A percentile compares a stretch with the other conserved stretches of the same genome.
Conservation (phyloP, 2,113 vertebrate genomes). For the Syngnathus typhle region DNA sequence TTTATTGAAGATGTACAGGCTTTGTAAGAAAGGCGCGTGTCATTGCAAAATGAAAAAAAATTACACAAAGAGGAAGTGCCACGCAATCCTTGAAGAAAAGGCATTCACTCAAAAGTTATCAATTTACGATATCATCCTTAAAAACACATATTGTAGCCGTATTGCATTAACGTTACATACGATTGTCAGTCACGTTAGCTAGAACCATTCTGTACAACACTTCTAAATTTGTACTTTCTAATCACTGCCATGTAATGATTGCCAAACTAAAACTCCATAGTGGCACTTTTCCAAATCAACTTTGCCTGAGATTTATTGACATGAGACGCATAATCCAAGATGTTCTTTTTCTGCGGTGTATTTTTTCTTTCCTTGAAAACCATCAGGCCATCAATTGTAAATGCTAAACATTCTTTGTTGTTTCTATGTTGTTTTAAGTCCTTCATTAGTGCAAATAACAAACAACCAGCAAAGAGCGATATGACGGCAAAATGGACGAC, state of each 20-base stretch:
- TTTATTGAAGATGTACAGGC: conserved; percentile 61
- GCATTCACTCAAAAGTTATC: conserved; percentile 27
- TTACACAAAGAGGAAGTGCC: not conserved
- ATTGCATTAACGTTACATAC: conserved; percentile 29
- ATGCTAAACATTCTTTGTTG: not conserved
- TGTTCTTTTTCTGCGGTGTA: conserved; percentile 4
- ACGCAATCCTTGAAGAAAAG: conserved; percentile 4
- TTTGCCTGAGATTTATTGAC: conserved; percentile 59
- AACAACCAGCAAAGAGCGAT: conserved; percentile 65
- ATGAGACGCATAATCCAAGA: conserved; percentile 32
- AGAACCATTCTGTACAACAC: conserved; percentile 41
- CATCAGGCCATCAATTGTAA: conserved; percentile 13
- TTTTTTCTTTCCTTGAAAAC: conserved; percentile 7
- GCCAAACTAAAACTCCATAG: conserved; percentile 27
- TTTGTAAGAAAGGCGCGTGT: conserved; percentile 37
- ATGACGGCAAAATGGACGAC: conserved; percentile 22
- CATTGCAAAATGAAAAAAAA: conserved; percentile 29
- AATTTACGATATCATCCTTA: conserved; percentile 29
- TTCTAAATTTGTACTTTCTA: conserved; percentile 36
- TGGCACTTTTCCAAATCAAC: conserved; percentile 40
- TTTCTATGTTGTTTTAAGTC: conserved; percentile 42
- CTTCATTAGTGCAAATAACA: conserved; percentile 73
- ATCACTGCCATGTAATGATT: conserved; percentile 25
- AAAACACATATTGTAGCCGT: conserved; percentile 30
- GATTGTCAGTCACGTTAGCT: conserved; percentile 24